phyloP scores from a whole-genome alignment of 2,113 vertebrate genomes.

The Oreochromis tanganicae region DNA sequence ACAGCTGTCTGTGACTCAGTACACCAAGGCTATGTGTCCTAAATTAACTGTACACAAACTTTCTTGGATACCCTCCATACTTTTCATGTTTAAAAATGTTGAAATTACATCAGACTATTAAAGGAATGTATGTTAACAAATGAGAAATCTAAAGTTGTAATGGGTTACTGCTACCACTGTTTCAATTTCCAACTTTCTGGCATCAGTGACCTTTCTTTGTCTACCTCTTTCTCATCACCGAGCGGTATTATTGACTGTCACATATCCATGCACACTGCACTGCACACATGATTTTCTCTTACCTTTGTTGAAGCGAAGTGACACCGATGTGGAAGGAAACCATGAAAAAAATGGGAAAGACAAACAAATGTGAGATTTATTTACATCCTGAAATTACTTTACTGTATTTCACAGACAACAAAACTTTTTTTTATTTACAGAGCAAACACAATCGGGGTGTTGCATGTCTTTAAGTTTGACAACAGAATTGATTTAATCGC shows the following conservation, averaged over 20 bases:
- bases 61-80: neutral
- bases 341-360: constrained; percentile 24
- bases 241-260: neutral
- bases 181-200: neutral
- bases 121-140: neutral
- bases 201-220: neutral
- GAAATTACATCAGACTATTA: neutral
- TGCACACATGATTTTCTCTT: constrained; percentile 12
- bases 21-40: neutral
- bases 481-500: neutral
- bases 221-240: neutral
- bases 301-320: constrained; percentile 35
- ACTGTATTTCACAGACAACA: neutral
- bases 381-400: neutral
- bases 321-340: neutral
- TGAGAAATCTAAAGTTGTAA: neutral
- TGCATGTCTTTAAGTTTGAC: neutral
- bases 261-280: neutral
- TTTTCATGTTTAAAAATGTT: neutral
- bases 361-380: neutral
- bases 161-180: neutral
- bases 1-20: neutral
- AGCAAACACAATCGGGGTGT: neutral
- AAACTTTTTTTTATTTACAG: neutral
- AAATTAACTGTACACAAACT: neutral